Evolutionary conservation across 2,797 vertebrate species (phyloP).

Genomic region (Hypotaenidia okinawae): DNA sequence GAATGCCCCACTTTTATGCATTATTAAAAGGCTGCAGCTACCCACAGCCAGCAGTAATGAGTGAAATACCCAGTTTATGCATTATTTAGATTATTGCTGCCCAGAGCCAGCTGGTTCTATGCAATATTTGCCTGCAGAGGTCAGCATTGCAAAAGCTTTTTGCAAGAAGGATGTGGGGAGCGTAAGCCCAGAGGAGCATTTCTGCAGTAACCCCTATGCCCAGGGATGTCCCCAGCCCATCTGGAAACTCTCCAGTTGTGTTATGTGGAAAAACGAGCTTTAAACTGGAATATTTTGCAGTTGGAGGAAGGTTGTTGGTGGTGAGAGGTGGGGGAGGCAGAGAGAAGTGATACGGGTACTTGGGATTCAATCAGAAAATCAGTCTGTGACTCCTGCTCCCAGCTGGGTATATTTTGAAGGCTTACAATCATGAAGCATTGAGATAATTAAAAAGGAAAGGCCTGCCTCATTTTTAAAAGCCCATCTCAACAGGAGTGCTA

Average conservation of each 20-base stretch:
- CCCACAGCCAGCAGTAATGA: not conserved
- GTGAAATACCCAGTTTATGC: not conserved
- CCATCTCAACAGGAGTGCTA: not conserved
- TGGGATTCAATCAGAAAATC: not conserved
- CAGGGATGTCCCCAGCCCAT: not conserved
- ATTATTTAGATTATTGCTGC: not conserved
- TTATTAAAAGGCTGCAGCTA: not conserved
- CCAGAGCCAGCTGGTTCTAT: not conserved
- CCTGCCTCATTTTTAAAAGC: not conserved
- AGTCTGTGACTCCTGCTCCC: rapidly evolving
- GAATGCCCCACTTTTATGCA: not conserved
- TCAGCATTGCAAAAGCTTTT: not conserved
- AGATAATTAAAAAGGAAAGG: not conserved
- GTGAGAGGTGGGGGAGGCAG: not conserved
- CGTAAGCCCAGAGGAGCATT: not conserved
- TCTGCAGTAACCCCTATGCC: not conserved
- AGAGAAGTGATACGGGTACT: not conserved
- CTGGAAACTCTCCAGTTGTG: rapidly evolving
- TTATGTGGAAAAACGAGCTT: not conserved
- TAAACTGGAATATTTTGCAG: not conserved
- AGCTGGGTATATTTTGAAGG: not conserved
- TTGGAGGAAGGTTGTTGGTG: not conserved
- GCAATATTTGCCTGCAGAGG: not conserved
- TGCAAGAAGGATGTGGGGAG: not conserved
- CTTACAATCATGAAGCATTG: not conserved